Conservation (phyloP, 2,888 invertebrate species). For the Hoplodrina ambigua region DNA sequence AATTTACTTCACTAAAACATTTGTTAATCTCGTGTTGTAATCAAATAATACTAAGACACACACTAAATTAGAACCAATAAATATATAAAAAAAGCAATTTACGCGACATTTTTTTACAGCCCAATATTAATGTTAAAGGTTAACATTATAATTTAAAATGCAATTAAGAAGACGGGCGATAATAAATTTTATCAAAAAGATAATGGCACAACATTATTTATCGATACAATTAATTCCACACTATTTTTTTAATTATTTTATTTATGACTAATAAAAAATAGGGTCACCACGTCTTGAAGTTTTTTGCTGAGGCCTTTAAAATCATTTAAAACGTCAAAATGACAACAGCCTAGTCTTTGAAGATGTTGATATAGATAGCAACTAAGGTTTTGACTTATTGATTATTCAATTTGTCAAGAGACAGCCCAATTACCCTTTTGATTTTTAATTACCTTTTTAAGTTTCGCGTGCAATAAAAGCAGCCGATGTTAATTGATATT, state of each 20-base stretch:
- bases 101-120: constrained; percentile 49
- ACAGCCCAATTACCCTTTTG: constrained; percentile 43
- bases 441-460: constrained; percentile 38
- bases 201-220: constrained; percentile 57
- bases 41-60: constrained; percentile 51
- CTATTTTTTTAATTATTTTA: constrained; percentile 38
- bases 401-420: constrained; percentile 42
- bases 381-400: constrained; percentile 24
- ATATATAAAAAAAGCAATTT: constrained; percentile 44
- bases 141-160: constrained; percentile 68
- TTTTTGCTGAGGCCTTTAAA: constrained; percentile 3
- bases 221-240: constrained; percentile 54
- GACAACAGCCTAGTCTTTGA: constrained; percentile 9
- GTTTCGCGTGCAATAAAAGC: constrained; percentile 36
- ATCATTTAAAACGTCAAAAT: neutral
- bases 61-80: constrained; percentile 50
- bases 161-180: constrained; percentile 52
- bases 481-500: constrained; percentile 36
- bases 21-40: constrained; percentile 48
- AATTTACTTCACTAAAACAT: constrained; percentile 46
- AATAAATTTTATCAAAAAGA: constrained; percentile 44
- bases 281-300: constrained; percentile 21
- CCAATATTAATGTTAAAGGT: constrained; percentile 62
- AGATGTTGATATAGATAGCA: constrained; percentile 13
- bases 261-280: constrained; percentile 48